Conservation (phyloP, 1,140 invertebrate genomes). For the Anastatus disparis region DNA sequence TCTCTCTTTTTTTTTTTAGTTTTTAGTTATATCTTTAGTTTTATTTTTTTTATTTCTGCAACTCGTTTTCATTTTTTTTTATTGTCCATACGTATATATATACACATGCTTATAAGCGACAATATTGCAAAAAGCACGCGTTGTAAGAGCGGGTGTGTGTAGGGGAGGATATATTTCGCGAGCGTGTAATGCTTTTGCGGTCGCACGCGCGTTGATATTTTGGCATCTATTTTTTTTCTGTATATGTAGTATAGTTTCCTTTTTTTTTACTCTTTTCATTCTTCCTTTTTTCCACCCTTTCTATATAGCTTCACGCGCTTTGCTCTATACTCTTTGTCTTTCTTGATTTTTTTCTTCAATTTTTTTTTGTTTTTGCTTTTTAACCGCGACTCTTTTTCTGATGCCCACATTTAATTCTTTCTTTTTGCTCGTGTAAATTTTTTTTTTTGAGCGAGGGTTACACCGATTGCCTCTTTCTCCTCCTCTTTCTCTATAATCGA, state of each 20-base stretch:
- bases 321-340: not conserved
- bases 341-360: slow-evolving; percentile 9
- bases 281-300: slow-evolving; percentile 1
- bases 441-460: not conserved
- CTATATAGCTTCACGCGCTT: not conserved
- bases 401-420: slow-evolving; percentile 36
- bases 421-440: slow-evolving; percentile 35
- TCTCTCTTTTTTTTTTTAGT: slow-evolving; percentile 8
- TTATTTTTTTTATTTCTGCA: too few relatives aligned
- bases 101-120: too few relatives aligned
- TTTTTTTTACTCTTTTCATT: not conserved
- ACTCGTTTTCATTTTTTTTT: too few relatives aligned
- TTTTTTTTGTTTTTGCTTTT: too few relatives aligned
- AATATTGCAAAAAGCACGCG: too few relatives aligned
- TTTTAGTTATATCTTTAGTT: too few relatives aligned
- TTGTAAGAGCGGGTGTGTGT: too few relatives aligned
- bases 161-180: too few relatives aligned
- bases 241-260: slow-evolving; percentile 9
- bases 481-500: slow-evolving; percentile 27
- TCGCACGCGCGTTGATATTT: too few relatives aligned
- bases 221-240: not conserved
- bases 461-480: slow-evolving; percentile 40
- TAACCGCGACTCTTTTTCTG: too few relatives aligned
- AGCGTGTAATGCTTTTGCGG: not conserved
- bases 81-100: too few relatives aligned